phyloP scores from a whole-genome alignment of 2,797 vertebrate genomes.

The Poliocrania exsul region DNA sequence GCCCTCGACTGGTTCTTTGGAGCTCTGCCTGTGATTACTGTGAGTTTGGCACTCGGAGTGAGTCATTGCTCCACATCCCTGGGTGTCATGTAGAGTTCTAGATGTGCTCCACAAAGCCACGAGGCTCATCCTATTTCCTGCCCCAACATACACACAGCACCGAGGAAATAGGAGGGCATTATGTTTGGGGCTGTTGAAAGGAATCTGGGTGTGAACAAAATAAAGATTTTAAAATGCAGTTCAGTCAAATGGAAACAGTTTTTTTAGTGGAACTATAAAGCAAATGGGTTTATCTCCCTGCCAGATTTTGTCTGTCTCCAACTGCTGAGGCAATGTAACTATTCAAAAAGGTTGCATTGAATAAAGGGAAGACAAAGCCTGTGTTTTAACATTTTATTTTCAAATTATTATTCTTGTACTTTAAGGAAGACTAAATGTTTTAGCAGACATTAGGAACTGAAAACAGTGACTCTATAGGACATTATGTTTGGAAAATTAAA shows the following conservation, averaged over 20 bases:
- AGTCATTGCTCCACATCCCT: background rate
- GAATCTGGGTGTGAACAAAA: background rate
- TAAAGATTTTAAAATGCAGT: background rate
- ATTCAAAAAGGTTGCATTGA: background rate
- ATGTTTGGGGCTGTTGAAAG: background rate
- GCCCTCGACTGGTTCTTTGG: background rate
- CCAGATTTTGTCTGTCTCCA: background rate
- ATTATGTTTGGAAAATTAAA: constrained; percentile 53
- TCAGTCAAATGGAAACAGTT: background rate
- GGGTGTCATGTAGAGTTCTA: background rate
- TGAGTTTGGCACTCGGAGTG: background rate
- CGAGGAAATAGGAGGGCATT: background rate
- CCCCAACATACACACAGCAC: background rate
- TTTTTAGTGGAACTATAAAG: background rate
- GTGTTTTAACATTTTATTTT: constrained; percentile 28
- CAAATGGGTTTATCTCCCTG: background rate
- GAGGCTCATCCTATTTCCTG: background rate
- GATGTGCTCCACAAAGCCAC: background rate
- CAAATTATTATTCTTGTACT: constrained; percentile 14
- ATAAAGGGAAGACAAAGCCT: background rate
- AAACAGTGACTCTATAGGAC: constrained; percentile 34
- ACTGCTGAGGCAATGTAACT: background rate
- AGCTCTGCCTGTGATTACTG: background rate
- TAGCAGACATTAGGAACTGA: constrained; percentile 5
- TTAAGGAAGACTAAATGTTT: constrained; percentile 31